Base-by-base conservation (phyloP, 2,113 vertebrate genomes). In the Silurus glanis region DNA sequence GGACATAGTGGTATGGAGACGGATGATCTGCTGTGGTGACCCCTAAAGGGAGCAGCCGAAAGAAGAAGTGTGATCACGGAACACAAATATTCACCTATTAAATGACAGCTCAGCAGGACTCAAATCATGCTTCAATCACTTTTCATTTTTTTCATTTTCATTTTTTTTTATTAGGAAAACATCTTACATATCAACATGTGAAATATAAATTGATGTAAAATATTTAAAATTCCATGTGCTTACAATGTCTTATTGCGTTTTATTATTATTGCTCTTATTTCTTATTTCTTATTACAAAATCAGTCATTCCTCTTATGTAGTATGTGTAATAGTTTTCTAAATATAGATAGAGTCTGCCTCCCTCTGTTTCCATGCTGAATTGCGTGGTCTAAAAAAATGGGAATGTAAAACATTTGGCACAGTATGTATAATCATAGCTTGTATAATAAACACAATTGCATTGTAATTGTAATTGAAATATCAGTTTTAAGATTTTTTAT, bases 301-400 rank as follows among this genome's bases (percentile, higher is more conserved):
- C 28, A 19, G 1, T 37, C 1, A 37, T 37, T 37, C 37, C 37
- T 2, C 37, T 37, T 37, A 37, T 37, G 37, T 37, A 37, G 37
- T 37, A 37, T 37, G 37, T 37, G 37, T 37, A 37, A 37, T 37
- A 53, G 9, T n/a, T 69, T 83, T 5, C 49, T 53, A 53, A 28
- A 21, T 12, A 37, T 53, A 37, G 64, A 62, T 67, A 49, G 6
- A 55, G 25, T 55, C 47, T 69, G 81, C 81, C 81, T 55, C 62
- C 81, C 28, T 69, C 62, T 83, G 81, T 51, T 37, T 6, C 64
- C n/a, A 7, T 82, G 58, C 45, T 82, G 80, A 64, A 75, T 49
- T 51, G 51, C 74, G 55, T 14, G 47, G 23, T 25, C 13, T 25
- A 21, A 76, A 51, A 13, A 47, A 2, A 45, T 14, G 37, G 28